Conservation (phyloP, 2,888 invertebrate genomes). For the Gnatocerus cornutus region DNA sequence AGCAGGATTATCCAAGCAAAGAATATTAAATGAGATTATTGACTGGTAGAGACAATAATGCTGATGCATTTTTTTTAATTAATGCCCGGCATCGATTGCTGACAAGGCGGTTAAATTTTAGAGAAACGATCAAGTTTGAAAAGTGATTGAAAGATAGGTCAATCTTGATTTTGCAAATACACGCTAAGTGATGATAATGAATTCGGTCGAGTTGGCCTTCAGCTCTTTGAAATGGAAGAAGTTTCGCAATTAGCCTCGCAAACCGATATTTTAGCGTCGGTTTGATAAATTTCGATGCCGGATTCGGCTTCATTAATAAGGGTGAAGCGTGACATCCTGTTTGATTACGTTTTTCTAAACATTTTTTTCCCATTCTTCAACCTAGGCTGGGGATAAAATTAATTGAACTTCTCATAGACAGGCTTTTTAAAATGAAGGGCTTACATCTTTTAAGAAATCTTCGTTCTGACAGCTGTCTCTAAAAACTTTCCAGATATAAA, state of each 20-base stretch:
- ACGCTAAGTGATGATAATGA: conserved; percentile 27
- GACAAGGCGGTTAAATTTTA: no score
- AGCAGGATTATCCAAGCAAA: neutral
- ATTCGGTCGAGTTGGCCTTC: conserved; percentile 10
- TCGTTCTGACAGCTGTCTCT: no score
- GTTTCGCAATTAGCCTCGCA: conserved; percentile 32
- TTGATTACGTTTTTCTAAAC: neutral
- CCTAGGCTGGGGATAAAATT: no score
- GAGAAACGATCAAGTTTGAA: no score
- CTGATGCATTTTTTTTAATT: no score
- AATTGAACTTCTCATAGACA: no score
- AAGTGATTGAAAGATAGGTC: no score
- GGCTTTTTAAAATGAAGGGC: no score
- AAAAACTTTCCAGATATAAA: no score
- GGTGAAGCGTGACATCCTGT: neutral
- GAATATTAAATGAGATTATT: neutral
- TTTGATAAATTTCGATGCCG: neutral
- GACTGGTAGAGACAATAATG: neutral
- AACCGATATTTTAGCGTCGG: conserved; percentile 16
- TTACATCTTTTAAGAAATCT: no score
- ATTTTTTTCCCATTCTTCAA: no score
- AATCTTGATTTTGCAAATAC: conserved; percentile 1
- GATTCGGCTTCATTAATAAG: conserved; percentile 10
- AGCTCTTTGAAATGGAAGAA: conserved; percentile 16
- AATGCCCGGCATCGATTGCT: no score